A percentile compares a stretch with the other conserved stretches of the same genome.
Conservation (phyloP, 2,888 invertebrate species). For the Periphyllus acericola region DNA sequence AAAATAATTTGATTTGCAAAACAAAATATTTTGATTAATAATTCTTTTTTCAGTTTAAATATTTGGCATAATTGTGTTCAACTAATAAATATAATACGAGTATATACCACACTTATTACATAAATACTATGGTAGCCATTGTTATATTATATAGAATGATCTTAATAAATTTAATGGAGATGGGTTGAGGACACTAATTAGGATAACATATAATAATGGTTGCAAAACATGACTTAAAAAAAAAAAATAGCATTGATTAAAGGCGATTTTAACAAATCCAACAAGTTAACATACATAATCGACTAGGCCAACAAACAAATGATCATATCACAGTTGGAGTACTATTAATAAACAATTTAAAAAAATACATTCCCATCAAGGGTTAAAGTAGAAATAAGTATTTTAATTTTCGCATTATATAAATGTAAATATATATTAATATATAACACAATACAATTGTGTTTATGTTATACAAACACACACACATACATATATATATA, state of each 20-base stretch:
- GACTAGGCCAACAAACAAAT: constrained; percentile 61
- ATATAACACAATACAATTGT: neutral
- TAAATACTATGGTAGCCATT: constrained; percentile 1
- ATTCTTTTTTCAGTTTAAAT: constrained; percentile 44
- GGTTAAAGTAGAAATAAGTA: constrained; percentile 29
- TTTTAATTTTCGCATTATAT: constrained; percentile 31
- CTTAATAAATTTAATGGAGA: constrained; percentile 14
- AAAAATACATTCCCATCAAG: constrained; percentile 13
- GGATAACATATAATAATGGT: constrained; percentile 52
- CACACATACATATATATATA: neutral
- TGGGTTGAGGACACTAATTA: constrained; percentile 43
- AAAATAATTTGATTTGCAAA: constrained; percentile 52
- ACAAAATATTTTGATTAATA: constrained; percentile 49
- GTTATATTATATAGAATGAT: constrained; percentile 22
- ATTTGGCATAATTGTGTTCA: constrained; percentile 39
- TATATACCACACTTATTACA: neutral
- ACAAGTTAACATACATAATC: constrained; percentile 48
- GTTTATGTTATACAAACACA: constrained; percentile 5
- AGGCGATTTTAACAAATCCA: constrained; percentile 61
- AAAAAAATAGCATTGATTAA: constrained; percentile 29
- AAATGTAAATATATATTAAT: neutral
- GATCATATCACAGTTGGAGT: constrained; percentile 59
- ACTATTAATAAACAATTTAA: constrained; percentile 40
- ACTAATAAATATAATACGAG: constrained; percentile 15
- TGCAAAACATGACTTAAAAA: constrained; percentile 45